Evolutionary conservation across 2,888 invertebrate species (phyloP).

Genomic region (Hydrotaea diabolus): DNA sequence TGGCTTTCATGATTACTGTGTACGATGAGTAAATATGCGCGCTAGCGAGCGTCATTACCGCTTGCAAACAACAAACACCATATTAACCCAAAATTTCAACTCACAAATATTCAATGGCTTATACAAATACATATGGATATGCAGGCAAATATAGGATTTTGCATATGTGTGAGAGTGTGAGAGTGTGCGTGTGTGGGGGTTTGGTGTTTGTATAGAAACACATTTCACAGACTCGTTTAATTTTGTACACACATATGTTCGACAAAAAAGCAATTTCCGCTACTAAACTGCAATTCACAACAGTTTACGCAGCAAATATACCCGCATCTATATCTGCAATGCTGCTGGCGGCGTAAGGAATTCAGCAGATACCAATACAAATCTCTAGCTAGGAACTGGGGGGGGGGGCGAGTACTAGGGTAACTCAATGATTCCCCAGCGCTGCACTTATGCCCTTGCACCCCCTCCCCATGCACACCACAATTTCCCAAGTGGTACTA

Average conservation of each 20-base stretch:
- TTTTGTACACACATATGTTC: constrained; percentile 44
- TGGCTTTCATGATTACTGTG: constrained; percentile 13
- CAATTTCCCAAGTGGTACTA: constrained; percentile 16
- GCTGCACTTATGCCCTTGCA: no score
- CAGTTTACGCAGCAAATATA: constrained; percentile 66
- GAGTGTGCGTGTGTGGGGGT: not conserved
- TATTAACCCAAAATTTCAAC: constrained; percentile 38
- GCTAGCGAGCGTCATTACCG: not conserved
- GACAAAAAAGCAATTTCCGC: constrained; percentile 66
- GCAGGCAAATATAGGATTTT: not conserved
- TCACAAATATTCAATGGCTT: constrained; percentile 39
- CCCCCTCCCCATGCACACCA: no score
- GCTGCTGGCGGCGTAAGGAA: constrained; percentile 17
- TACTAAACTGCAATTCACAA: constrained; percentile 68
- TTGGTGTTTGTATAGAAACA: not conserved
- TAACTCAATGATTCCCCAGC: not conserved
- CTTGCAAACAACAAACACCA: not conserved
- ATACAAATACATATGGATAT: constrained; percentile 4
- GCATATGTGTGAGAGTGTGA: not conserved
- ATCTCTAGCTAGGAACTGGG: not conserved
- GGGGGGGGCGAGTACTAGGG: not conserved
- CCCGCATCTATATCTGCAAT: constrained; percentile 34
- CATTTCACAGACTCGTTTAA: constrained; percentile 43
- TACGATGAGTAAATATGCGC: not conserved
- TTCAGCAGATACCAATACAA: constrained; percentile 22